Conservation (phyloP, 2,888 invertebrate species). For the Trachelus stipa region DNA sequence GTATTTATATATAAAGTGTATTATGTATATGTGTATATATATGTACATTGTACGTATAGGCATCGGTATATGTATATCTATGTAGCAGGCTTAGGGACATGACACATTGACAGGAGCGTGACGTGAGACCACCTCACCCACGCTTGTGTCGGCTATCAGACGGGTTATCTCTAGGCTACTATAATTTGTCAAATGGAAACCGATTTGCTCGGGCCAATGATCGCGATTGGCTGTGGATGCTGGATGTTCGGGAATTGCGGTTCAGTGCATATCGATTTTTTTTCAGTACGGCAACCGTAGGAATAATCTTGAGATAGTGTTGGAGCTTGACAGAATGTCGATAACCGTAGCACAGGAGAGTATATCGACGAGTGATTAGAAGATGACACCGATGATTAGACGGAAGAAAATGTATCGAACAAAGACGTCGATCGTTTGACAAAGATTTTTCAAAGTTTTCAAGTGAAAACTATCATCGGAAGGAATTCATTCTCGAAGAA, state of each 20-base stretch:
- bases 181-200: slow-evolving; percentile 51
- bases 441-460: not conserved
- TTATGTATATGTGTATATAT: not conserved
- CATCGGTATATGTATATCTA: slow-evolving; percentile 18
- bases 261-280: not conserved
- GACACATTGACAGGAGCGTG: slow-evolving; percentile 46
- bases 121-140: slow-evolving; percentile 46
- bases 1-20: not conserved
- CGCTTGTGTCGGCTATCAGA: slow-evolving; percentile 36
- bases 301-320: not conserved
- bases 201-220: slow-evolving; percentile 27
- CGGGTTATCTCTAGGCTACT: slow-evolving; percentile 39
- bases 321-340: not conserved
- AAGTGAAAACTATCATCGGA: not conserved
- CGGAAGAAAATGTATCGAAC: not conserved
- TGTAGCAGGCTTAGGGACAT: slow-evolving; percentile 27
- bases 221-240: slow-evolving; percentile 28
- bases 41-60: not conserved
- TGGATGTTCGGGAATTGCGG: not conserved
- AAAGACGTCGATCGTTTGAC: not conserved
- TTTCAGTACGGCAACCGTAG: not conserved
- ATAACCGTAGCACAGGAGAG: not conserved
- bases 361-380: not conserved
- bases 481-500: not conserved
- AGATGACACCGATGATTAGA: not conserved